Evolutionary conservation across 2,113 vertebrate species (phyloP).

Genomic region (Zosterops hypoxanthus): DNA sequence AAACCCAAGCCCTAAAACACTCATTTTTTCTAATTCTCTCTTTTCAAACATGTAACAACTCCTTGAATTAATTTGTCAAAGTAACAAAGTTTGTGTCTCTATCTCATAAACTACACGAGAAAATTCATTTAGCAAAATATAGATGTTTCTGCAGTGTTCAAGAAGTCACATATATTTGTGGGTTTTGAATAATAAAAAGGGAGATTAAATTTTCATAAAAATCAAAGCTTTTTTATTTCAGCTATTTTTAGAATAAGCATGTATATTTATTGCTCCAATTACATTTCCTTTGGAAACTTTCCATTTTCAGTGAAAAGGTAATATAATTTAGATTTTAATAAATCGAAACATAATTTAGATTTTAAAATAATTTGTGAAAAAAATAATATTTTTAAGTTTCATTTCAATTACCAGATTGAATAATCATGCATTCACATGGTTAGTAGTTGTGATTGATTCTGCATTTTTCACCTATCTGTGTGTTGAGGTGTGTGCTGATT

Average conservation of each 20-base stretch:
- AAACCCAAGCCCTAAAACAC: not conserved
- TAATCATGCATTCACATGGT: not conserved
- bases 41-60: not conserved
- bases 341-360: not conserved
- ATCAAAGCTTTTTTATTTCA: not conserved
- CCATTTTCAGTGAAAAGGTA: not conserved
- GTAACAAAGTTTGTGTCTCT: not conserved
- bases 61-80: not conserved
- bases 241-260: not conserved
- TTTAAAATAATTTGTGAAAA: not conserved
- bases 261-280: not conserved
- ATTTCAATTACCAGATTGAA: not conserved
- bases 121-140: not conserved
- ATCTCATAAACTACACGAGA: not conserved
- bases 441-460: not conserved
- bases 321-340: not conserved
- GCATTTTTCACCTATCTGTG: not conserved
- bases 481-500: not conserved
- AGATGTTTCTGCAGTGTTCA: not conserved
- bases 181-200: not conserved
- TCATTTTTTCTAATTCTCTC: not conserved
- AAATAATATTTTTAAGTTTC: not conserved
- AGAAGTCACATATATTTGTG: not conserved
- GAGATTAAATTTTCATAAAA: not conserved
- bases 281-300: not conserved